These are phyloP conservation scores for Tigriopus japonicus DNA, from an alignment of 1,140 invertebrate species.

Conservation along the genomic window DNA sequence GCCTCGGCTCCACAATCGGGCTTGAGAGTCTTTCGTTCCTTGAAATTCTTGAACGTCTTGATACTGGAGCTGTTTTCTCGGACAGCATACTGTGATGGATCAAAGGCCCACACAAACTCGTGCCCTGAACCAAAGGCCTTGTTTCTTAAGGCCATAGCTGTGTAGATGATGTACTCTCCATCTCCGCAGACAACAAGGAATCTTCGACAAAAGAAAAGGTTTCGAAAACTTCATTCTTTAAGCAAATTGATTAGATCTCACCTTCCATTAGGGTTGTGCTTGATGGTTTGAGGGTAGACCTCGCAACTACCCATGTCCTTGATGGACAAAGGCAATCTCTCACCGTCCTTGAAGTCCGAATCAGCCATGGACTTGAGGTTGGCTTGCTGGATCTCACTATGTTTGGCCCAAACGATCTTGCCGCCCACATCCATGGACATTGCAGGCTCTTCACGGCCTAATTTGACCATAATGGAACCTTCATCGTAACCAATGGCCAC, in stretches of 20 bases:
- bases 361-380: conserved; percentile 59
- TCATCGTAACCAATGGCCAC: conserved; percentile 96
- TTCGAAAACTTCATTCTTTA: conserved; percentile 10
- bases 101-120: conserved; percentile 96
- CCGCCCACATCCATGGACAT: conserved; percentile 96
- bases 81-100: conserved; percentile 83
- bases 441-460: conserved; percentile 93
- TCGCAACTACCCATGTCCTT: conserved; percentile 99
- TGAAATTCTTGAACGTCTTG: conserved; percentile 95
- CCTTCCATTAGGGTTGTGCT: conserved; percentile 95
- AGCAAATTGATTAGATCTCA: conserved; percentile 20
- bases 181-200: conserved; percentile 99
- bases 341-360: conserved; percentile 69
- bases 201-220: conserved; percentile 22
- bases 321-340: conserved; percentile 70
- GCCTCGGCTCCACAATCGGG: conserved; percentile 72
- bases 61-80: conserved; percentile 73
- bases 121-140: conserved; percentile 95
- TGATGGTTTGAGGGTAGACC: conserved; percentile 95
- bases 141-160: conserved; percentile 93
- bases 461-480: conserved; percentile 90
- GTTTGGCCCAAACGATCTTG: conserved; percentile 96
- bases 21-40: conserved; percentile 84
- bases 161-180: conserved; percentile 99
- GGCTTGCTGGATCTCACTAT: conserved; percentile 94